Base-by-base conservation (phyloP, 2,888 invertebrate genomes). In the Acanthosepion esculentum region DNA sequence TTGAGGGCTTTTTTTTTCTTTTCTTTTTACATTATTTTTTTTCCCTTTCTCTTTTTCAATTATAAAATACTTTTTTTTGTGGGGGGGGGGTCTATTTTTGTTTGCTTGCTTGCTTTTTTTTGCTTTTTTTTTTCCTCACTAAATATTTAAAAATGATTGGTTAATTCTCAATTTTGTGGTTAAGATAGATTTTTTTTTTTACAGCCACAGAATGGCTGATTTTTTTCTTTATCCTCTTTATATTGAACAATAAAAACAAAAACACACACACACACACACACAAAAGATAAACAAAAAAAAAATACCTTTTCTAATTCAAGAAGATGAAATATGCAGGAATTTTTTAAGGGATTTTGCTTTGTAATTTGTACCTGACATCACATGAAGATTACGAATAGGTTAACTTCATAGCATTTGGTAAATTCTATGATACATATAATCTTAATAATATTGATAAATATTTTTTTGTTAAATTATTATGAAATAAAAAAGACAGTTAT, bases 131-230 rank as follows among this genome's bases (percentile, higher is more conserved):
- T 78, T 78, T n/a, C 15, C 78, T n/a, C 78, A 78, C 78, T 78
- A 78, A 78, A 78, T 78, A 78, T 78, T 78, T 78, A 78, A 78
- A 78, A 78, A 78, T 78, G 64, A 64, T 26, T 64, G 78, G 78
- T 78, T 78, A 78, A 78, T 78, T 78, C n/a, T 78, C n/a, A n/a
- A 78, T 78, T 78, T 78, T 78, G 78, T n/a, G 78, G 78, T 78
- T n/a, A 78, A n/a, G n/a, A n/a, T n/a, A 15, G 78, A 78, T 10
- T 8, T n/a, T 78, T n/a, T 78, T 64, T 78, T 78, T 78, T n/a
- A 78, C n/a, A n/a, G 78, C 78, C 41, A 78, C 78, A n/a, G n/a
- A 78, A 78, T 29, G 12, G 7, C 78, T 12, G 29, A 4, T 29
- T 78, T 29, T 78, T 78, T 78, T 78, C 10, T 78, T n/a, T 78